These are phyloP conservation scores for Cygnus atratus DNA, from an alignment of 2,113 vertebrate genomes.

Conservation along the genomic window DNA sequence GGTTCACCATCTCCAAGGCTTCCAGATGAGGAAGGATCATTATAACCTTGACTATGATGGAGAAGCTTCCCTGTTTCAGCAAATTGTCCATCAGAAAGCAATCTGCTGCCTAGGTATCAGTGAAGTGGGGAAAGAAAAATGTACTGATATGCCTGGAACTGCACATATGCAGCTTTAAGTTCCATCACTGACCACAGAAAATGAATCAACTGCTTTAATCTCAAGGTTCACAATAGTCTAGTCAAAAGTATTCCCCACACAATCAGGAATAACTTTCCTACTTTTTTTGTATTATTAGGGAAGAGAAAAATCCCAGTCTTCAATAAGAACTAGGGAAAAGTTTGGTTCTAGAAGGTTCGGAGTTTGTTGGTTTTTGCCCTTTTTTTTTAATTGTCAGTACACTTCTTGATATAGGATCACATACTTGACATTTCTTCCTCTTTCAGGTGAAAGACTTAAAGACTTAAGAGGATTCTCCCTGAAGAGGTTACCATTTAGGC, in stretches of 20 bases:
- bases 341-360: background rate
- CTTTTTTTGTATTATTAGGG: background rate
- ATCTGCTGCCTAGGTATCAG: background rate
- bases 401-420: background rate
- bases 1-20: background rate
- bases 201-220: background rate
- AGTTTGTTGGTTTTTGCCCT: too few species aligned
- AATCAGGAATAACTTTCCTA: background rate
- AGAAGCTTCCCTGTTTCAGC: background rate
- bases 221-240: fast-evolving
- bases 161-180: background rate
- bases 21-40: background rate
- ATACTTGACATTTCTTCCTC: background rate
- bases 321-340: background rate
- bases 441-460: background rate
- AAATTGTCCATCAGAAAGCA: background rate
- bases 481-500: background rate
- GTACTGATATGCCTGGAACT: background rate
- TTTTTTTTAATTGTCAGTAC: background rate
- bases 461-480: background rate
- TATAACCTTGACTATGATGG: background rate
- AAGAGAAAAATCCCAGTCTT: background rate
- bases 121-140: background rate
- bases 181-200: background rate
- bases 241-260: background rate